phyloP scores from a whole-genome alignment of 2,888 invertebrate species.

The Cartodere bifasciata region DNA sequence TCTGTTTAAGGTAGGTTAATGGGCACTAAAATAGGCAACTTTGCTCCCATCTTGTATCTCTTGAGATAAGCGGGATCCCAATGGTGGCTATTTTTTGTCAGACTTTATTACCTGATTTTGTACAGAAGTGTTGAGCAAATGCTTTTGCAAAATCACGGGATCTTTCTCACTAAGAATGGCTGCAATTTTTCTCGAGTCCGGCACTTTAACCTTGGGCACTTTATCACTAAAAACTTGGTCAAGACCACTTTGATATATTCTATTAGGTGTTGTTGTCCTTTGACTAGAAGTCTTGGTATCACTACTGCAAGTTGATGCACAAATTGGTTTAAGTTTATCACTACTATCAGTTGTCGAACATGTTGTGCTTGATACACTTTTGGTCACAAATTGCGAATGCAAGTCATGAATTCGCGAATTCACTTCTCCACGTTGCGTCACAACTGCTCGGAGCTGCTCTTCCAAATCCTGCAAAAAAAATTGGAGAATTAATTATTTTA shows the following conservation, averaged over 20 bases:
- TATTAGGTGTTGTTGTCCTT: conserved; percentile 32
- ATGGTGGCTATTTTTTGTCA: no score
- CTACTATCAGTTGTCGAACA: conserved; percentile 15
- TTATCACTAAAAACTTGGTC: conserved; percentile 55
- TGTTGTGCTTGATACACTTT: conserved; percentile 34
- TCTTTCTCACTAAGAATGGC: conserved; percentile 75
- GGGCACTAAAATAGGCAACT: no score
- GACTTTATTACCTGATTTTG: conserved; percentile 77
- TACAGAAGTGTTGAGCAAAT: conserved; percentile 67
- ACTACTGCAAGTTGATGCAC: no score
- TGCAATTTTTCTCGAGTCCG: conserved; percentile 63
- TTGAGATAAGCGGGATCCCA: no score
- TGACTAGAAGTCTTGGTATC: conserved; percentile 26
- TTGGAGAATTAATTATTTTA: no score
- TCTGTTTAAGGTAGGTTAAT: no score
- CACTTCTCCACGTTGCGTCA: conserved; percentile 44
- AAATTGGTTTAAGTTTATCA: no score
- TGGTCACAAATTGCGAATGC: conserved; percentile 37
- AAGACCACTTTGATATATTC: conserved; percentile 47
- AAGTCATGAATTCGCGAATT: conserved; percentile 44
- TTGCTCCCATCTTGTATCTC: no score
- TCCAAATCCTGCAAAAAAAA: no score
- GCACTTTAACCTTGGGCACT: conserved; percentile 49
- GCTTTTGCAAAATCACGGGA: conserved; percentile 71
- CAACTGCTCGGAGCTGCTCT: conserved; percentile 44